These are phyloP conservation scores for Nasonia longicornis DNA, from an alignment of 1,140 invertebrate genomes.

Conservation along the genomic window DNA sequence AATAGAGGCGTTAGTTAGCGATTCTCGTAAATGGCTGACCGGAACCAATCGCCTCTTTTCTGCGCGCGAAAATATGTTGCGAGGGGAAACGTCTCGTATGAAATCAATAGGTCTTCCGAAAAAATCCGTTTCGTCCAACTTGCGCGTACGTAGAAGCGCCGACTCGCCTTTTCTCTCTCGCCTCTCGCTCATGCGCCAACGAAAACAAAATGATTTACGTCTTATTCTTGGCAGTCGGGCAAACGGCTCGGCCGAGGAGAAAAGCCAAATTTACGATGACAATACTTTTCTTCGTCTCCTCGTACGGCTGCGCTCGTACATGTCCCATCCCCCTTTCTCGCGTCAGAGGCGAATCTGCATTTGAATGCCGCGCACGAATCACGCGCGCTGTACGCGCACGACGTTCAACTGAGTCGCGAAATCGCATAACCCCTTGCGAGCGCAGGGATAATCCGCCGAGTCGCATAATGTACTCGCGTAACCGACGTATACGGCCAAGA, in stretches of 20 bases:
- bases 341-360: constrained; percentile 33
- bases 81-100: too few relatives aligned
- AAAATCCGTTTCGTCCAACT: neutral
- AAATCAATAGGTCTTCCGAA: neutral
- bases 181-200: constrained; percentile 18
- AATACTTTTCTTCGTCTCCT: constrained; percentile 36
- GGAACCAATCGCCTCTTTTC: too few relatives aligned
- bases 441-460: neutral
- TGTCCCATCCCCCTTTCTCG: neutral
- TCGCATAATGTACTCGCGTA: neutral
- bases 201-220: constrained; percentile 31
- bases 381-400: neutral
- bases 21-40: too few relatives aligned
- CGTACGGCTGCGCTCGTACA: constrained; percentile 1
- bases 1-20: neutral
- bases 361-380: constrained; percentile 29
- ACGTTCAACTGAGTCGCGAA: constrained; percentile 5
- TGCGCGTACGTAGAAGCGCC: neutral
- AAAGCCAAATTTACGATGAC: constrained; percentile 40
- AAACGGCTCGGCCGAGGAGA: constrained; percentile 1
- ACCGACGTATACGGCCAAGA: neutral
- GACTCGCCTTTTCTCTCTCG: neutral
- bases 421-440: constrained; percentile 1
- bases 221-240: constrained; percentile 32
- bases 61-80: too few relatives aligned